Evolutionary conservation across 2,888 invertebrate species (phyloP).

Genomic region (Chironomus riparius): DNA sequence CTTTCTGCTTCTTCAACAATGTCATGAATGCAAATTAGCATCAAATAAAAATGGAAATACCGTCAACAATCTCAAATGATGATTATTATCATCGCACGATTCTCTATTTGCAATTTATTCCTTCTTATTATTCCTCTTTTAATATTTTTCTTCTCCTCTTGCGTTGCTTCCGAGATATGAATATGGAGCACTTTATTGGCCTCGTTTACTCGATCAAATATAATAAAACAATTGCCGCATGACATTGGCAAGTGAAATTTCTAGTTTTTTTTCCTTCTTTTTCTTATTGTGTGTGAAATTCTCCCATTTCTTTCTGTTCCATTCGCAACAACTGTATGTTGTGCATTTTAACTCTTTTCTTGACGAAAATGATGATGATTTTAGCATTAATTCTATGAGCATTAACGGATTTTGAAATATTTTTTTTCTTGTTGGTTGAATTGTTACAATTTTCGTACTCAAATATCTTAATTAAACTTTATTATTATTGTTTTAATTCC

Average conservation of each 20-base stretch:
- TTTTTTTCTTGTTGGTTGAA: not conserved
- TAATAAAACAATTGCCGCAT: conserved; percentile 1
- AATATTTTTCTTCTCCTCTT: not conserved
- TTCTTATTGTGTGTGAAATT: no score
- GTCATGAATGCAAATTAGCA: not conserved
- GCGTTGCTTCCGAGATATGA: not conserved
- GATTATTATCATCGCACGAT: not conserved
- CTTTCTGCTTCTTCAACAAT: no score
- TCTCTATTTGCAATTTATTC: not conserved
- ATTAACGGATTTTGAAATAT: conserved; percentile 11
- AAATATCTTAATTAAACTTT: no score
- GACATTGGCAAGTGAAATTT: conserved; percentile 7
- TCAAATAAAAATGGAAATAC: not conserved
- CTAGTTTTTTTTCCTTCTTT: no score
- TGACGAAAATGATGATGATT: not conserved
- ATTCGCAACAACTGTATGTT: no score
- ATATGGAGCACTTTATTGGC: conserved; percentile 21
- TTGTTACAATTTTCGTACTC: not conserved
- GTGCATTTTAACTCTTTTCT: not conserved
- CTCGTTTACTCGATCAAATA: conserved; percentile 15
- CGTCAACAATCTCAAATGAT: not conserved
- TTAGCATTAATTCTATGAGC: not conserved
- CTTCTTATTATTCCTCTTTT: not conserved
- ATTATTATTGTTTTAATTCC: no score
- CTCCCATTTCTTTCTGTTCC: no score